Evolutionary conservation across 2,113 vertebrate species (phyloP).

Genomic region (Hepsetus odoe): DNA sequence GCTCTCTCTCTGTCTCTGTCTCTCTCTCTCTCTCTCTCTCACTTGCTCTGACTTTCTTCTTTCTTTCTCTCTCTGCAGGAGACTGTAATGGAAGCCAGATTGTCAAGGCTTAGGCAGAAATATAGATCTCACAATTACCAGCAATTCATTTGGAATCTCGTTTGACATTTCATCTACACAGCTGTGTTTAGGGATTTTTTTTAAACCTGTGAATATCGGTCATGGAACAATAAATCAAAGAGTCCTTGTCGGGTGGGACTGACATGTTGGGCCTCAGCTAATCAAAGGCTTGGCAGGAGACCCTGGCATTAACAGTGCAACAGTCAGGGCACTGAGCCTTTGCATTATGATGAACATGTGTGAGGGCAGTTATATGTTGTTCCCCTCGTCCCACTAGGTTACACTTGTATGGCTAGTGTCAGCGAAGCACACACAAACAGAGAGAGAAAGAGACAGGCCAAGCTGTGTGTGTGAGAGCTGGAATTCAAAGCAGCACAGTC

Average conservation of each 20-base stretch:
- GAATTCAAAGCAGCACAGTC: conserved; percentile 30
- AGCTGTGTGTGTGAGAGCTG: conserved; percentile 3
- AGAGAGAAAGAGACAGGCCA: neutral
- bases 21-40: conserved; percentile 3
- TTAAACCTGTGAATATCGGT: conserved; percentile 35
- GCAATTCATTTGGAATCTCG: conserved; percentile 42
- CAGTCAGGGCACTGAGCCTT: neutral
- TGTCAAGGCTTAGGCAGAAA: conserved; percentile 36
- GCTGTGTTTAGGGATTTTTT: conserved; percentile 37
- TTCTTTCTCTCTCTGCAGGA: conserved; percentile 8
- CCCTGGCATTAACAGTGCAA: conserved; percentile 13
- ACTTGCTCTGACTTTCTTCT: neutral
- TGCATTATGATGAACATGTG: conserved; percentile 19
- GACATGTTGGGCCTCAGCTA: conserved; percentile 21
- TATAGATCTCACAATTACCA: conserved; percentile 44
- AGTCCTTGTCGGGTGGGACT: conserved; percentile 16
- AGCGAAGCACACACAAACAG: conserved; percentile 7
- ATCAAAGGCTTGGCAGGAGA: conserved; percentile 38
- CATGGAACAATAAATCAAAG: conserved; percentile 44
- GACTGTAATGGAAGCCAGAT: conserved; percentile 44
- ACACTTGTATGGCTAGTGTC: neutral
- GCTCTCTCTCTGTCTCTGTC: neutral
- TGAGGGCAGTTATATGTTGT: neutral
- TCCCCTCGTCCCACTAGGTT: neutral
- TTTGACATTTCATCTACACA: conserved; percentile 44